Conservation (phyloP, 92 coral and sea anemone species). For the Palythoa caribaeorum region DNA sequence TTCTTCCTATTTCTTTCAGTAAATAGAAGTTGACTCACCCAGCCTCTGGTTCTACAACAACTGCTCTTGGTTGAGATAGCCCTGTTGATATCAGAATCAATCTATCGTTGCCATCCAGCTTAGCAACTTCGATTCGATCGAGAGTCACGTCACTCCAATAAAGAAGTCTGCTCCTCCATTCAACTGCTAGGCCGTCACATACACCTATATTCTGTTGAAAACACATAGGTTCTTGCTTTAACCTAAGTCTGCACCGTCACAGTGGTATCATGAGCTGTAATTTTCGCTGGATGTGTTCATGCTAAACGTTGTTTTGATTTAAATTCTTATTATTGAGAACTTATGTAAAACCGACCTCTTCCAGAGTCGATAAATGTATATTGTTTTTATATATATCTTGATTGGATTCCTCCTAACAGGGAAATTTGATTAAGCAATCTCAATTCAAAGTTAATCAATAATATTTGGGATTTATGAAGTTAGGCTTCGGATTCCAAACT, state of each 20-base stretch:
- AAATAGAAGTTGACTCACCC: constrained; percentile 42
- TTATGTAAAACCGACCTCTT: neutral
- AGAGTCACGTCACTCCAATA: constrained; percentile 80
- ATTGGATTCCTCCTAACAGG: neutral
- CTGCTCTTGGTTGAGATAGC: constrained; percentile 78
- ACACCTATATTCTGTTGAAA: constrained; percentile 55
- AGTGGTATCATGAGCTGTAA: neutral
- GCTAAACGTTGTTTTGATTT: neutral
- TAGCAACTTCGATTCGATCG: constrained; percentile 71
- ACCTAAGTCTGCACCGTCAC: neutral
- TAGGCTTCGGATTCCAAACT: neutral
- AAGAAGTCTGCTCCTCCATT: constrained; percentile 75
- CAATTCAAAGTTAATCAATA: neutral
- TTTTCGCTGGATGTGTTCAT: no score
- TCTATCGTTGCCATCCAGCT: constrained; percentile 68
- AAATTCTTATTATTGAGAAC: neutral
- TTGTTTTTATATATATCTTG: neutral
- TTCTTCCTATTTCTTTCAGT: no score
- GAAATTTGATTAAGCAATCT: neutral
- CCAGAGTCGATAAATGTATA: neutral
- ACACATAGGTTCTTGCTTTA: neutral
- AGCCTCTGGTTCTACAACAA: constrained; percentile 71
- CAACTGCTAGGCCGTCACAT: constrained; percentile 83
- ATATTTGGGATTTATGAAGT: neutral
- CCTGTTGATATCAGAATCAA: constrained; percentile 52